Evolutionary conservation across 1,140 invertebrate species (phyloP), one percentile per base, ranked within the genome.

Genomic region (Varroa destructor): DNA sequence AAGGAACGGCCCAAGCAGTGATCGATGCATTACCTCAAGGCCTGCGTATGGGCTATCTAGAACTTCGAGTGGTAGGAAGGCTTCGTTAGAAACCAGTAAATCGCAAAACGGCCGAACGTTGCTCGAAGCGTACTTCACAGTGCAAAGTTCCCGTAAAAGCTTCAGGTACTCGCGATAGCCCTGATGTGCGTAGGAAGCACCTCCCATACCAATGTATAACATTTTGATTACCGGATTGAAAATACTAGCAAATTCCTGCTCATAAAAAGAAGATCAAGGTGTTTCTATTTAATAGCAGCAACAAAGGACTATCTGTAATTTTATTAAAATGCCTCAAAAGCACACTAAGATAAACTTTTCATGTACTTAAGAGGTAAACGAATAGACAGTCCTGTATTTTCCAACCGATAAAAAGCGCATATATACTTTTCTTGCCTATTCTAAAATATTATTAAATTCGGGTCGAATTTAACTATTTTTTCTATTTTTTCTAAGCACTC

Each of bases 1-100:
- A 42, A 97, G 81, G 78, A 97, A 96, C 0, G 92, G 90, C 40
- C 91, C 92, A 0, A 97, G 82, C 75, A 87, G 93, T 46, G 90
- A 89, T 12, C 61, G 61, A 37, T 40, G 37, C 61, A 67, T 67
- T 67, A 67, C 40, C 12, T 67, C 61, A 5, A 14, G 14, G 36
- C 61, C 61, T 37, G 14, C 40, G 36, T 36, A 67, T 37, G 40
- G 12, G 2, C 46, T 37, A 1, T 2, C 8, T 51, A 8, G 46
- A 51, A 51, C 40, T 12, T 2, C 46, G 10, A 37, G 2, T 12
- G 61, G 61, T 12, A 67, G 61, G 46, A 67, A 67, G 1, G 37
- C 14, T 67, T n/a, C 14, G 61, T 40, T 46, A 5, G 14, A 12
- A 40, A 46, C 61, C 12, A 67, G 61, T n/a, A 67, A 2, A 67